These are phyloP conservation scores for Cepaea hortensis DNA, from an alignment of 2,888 invertebrate species.

Conservation along the genomic window DNA sequence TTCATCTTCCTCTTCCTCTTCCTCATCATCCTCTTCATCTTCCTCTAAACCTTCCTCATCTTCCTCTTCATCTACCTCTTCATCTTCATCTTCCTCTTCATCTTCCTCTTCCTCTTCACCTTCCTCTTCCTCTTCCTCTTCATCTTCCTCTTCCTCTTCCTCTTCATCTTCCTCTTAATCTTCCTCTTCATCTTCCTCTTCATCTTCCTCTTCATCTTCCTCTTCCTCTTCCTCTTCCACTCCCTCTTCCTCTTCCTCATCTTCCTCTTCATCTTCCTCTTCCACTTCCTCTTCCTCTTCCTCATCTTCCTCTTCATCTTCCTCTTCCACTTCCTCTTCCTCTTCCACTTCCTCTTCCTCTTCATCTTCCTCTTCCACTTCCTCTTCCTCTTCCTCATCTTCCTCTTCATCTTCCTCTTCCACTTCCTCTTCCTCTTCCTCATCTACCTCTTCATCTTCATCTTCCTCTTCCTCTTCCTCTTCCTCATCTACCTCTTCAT, in stretches of 20 bases:
- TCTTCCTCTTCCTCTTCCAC: not conserved
- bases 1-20: not conserved
- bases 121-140: not conserved
- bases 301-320: not conserved
- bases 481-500: not conserved
- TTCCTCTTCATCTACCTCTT: not conserved
- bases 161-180: not conserved
- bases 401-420: not conserved
- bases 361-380: not conserved
- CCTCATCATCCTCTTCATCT: too few species aligned
- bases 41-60: not conserved
- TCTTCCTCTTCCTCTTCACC: not conserved
- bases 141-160: not conserved
- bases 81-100: not conserved
- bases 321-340: conserved; percentile 1
- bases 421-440: not conserved
- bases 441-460: not conserved
- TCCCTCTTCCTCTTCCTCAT: not conserved
- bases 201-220: not conserved
- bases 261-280: not conserved
- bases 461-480: not conserved
- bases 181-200: not conserved
- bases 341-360: not conserved
- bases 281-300: not conserved
- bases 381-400: not conserved